phyloP scores from a whole-genome alignment of 2,888 invertebrate genomes.

The Andrena dorsata region DNA sequence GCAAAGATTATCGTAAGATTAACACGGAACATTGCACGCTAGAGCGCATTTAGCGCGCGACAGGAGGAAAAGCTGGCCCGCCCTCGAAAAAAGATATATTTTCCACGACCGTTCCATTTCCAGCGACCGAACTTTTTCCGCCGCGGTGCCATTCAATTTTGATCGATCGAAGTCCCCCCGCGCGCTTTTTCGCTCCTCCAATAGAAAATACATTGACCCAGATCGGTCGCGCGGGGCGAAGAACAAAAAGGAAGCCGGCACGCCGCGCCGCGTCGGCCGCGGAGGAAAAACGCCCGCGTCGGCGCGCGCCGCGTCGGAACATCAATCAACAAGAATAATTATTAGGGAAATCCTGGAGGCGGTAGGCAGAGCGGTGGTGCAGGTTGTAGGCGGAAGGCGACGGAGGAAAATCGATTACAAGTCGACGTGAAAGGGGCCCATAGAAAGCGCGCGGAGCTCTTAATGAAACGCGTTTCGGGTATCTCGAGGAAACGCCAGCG shows the following conservation, averaged over 20 bases:
- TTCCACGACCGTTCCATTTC: constrained; percentile 35
- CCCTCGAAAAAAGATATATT: not conserved
- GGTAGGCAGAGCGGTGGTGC: not conserved
- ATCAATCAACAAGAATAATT: constrained; percentile 55
- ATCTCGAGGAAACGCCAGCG: not conserved
- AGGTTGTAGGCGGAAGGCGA: not conserved
- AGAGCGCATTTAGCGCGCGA: constrained; percentile 30
- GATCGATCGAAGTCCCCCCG: constrained; percentile 50
- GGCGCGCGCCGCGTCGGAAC: constrained; percentile 12
- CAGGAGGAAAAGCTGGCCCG: not conserved
- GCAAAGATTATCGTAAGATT: too few relatives aligned
- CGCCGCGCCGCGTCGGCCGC: not conserved
- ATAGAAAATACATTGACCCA: constrained; percentile 59
- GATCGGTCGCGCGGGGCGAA: constrained; percentile 10
- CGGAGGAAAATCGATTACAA: constrained; percentile 42
- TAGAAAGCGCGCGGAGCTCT: not conserved
- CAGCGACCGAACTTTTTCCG: constrained; percentile 39
- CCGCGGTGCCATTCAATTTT: constrained; percentile 54
- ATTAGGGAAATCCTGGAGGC: constrained; percentile 24
- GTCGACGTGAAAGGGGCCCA: not conserved
- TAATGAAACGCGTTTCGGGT: constrained; percentile 26
- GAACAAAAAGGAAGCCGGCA: constrained; percentile 33
- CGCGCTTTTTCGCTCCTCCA: constrained; percentile 30
- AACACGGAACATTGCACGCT: not conserved
- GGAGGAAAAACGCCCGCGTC: constrained; percentile 16